These are phyloP conservation scores for Shargacucullia verbasci DNA, from an alignment of 2,888 invertebrate genomes.

Conservation along the genomic window DNA sequence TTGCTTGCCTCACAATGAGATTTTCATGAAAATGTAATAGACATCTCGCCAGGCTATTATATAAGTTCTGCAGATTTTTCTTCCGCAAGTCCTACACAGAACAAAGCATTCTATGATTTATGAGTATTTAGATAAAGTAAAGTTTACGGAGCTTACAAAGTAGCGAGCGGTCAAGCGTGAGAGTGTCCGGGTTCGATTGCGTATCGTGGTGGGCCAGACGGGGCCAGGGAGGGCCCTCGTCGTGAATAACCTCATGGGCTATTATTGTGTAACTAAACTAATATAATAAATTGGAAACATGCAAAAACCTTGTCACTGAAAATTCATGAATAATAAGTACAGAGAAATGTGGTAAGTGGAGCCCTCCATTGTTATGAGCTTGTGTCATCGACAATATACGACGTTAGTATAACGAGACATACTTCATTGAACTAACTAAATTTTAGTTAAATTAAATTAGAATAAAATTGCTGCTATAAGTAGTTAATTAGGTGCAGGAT, in stretches of 20 bases:
- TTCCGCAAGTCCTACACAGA: neutral
- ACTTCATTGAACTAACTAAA: too few species aligned
- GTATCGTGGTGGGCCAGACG: conserved; percentile 48
- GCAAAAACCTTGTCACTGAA: conserved; percentile 4
- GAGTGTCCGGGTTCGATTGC: conserved; percentile 53
- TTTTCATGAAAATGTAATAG: too few species aligned
- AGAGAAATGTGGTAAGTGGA: too few species aligned
- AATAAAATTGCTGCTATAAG: too few species aligned
- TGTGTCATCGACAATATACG: too few species aligned
- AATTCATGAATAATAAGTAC: too few species aligned
- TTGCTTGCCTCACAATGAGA: too few species aligned
- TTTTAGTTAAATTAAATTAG: too few species aligned
- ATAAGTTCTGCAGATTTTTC: neutral
- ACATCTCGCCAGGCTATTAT: too few species aligned
- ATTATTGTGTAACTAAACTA: conserved; percentile 5
- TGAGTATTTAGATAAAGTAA: conserved; percentile 43
- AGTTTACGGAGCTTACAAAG: conserved; percentile 32
- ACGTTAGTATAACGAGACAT: too few species aligned
- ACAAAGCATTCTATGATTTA: conserved; percentile 5
- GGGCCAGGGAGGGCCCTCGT: conserved; percentile 12
- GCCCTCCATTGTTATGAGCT: too few species aligned
- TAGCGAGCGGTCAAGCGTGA: conserved; percentile 38
- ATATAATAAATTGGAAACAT: conserved; percentile 9
- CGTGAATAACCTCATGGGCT: neutral
- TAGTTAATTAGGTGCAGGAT: too few species aligned